Evolutionary conservation across 1,140 invertebrate species (phyloP).

Genomic region (Cryptotermes secundus): DNA sequence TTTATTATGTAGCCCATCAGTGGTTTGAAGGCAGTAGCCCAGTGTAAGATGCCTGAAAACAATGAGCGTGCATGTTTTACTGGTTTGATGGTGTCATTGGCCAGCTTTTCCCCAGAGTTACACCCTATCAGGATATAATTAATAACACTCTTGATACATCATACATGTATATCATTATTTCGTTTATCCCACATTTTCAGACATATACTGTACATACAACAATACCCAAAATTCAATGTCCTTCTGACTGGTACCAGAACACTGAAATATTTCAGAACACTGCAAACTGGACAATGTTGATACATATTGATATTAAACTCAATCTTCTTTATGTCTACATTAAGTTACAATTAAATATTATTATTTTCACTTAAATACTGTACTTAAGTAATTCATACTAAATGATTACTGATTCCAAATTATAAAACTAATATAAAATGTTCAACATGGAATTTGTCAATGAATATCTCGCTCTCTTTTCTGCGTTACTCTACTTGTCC

Average conservation of each 20-base stretch:
- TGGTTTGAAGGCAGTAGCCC: too few relatives aligned
- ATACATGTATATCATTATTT: not conserved
- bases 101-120: too few relatives aligned
- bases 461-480: not conserved
- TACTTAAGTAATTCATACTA: not conserved
- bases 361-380: not conserved
- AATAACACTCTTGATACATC: not conserved
- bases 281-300: not conserved
- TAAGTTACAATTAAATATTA: not conserved
- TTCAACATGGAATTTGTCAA: conserved; percentile 4
- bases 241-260: not conserved
- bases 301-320: not conserved
- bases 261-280: not conserved
- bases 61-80: too few relatives aligned
- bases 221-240: not conserved
- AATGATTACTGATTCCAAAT: not conserved
- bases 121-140: not conserved
- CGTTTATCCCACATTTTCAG: not conserved
- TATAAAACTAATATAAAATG: not conserved
- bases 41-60: too few relatives aligned
- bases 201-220: not conserved
- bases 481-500: not conserved
- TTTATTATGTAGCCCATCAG: too few relatives aligned
- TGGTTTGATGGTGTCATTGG: too few relatives aligned
- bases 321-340: not conserved